A percentile compares a stretch with the other conserved stretches of the same genome.
These are phyloP conservation scores for Miniopterus natalensis DNA, from an alignment of 2,113 vertebrate genomes.

Conservation along the genomic window DNA sequence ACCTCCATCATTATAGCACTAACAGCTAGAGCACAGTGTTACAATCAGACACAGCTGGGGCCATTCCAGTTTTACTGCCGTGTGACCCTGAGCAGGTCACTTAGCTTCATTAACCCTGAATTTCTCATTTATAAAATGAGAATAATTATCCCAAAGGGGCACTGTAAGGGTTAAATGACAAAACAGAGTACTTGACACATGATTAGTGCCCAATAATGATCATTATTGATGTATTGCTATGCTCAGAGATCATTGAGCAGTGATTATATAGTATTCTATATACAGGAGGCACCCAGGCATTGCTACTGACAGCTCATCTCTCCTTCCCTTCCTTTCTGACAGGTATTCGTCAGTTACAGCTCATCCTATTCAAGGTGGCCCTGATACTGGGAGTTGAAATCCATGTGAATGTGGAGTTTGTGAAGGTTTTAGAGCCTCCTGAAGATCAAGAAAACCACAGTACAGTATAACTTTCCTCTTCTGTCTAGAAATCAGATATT, in stretches of 20 bases:
- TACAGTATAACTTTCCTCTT: slow-evolving; percentile 79
- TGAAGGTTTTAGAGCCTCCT: slow-evolving; percentile 95
- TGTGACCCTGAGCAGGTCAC: background rate
- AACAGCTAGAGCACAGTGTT: background rate
- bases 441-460: slow-evolving; percentile 97
- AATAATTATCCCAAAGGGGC: background rate
- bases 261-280: background rate
- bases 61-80: background rate
- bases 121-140: background rate
- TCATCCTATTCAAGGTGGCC: slow-evolving; percentile 97
- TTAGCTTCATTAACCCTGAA: background rate
- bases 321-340: slow-evolving; percentile 17
- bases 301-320: background rate
- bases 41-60: background rate
- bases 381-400: slow-evolving; percentile 97
- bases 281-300: background rate
- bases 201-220: background rate
- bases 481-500: background rate
- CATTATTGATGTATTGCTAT: fast-evolving
- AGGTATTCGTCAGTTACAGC: slow-evolving; percentile 98
- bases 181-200: background rate
- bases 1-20: background rate
- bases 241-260: background rate
- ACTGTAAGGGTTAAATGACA: background rate
- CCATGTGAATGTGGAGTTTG: slow-evolving; percentile 96